Conservation (phyloP, 2,888 invertebrate species). For the Lasioglossum morio region DNA sequence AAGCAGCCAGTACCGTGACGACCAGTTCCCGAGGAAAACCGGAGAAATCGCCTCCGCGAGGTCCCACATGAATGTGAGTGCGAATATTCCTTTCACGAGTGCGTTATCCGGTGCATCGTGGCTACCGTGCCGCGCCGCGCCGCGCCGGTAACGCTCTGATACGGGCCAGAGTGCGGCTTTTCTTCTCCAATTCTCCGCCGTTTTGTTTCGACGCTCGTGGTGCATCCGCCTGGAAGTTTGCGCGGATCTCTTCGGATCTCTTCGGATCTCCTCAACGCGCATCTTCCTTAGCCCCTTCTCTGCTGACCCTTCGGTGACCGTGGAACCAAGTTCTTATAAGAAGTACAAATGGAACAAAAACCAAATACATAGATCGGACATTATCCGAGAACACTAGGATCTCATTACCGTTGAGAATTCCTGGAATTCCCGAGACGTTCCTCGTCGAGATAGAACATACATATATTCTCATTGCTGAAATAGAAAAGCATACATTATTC, state of each 20-base stretch:
- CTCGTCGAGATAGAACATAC: not conserved
- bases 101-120: conserved; percentile 37
- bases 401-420: not conserved
- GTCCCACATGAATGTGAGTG: conserved; percentile 82
- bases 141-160: conserved; percentile 11
- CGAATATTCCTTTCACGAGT: conserved; percentile 58
- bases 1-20: conserved; percentile 75
- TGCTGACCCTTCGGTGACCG: not conserved
- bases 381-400: not conserved
- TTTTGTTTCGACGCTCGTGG: conserved; percentile 5
- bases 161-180: conserved; percentile 42
- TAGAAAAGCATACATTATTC: not conserved
- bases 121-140: not conserved
- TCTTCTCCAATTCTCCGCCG: conserved; percentile 19
- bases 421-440: not conserved
- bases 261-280: not conserved
- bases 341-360: too few relatives aligned
- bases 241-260: not conserved
- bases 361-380: not conserved
- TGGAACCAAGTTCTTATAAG: too few relatives aligned
- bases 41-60: conserved; percentile 73
- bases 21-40: conserved; percentile 76
- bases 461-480: not conserved
- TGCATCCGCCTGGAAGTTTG: conserved; percentile 49
- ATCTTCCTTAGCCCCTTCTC: not conserved